Evolutionary conservation across 1,140 invertebrate genomes (phyloP).

Genomic region (Orius insidiosus): DNA sequence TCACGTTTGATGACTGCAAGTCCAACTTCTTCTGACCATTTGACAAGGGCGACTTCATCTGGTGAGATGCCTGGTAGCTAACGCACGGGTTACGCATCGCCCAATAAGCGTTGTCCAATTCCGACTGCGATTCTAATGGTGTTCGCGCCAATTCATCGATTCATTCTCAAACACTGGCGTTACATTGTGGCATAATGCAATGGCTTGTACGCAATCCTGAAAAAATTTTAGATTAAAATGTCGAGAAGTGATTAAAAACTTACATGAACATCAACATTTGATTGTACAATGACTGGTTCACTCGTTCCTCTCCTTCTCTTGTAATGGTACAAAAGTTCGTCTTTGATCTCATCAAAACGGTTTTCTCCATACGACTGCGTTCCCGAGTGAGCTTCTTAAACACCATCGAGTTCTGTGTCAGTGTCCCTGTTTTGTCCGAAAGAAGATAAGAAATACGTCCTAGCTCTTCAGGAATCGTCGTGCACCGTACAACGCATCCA

Average conservation of each 20-base stretch:
- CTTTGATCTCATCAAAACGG: slow-evolving; percentile 63
- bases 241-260: too few species aligned
- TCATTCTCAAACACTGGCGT: slow-evolving; percentile 80
- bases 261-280: too few species aligned
- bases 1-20: slow-evolving; percentile 51
- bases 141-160: slow-evolving; percentile 17
- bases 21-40: slow-evolving; percentile 52
- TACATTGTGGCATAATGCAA: slow-evolving; percentile 97
- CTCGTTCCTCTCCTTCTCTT: too few species aligned
- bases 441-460: slow-evolving; percentile 88
- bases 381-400: slow-evolving; percentile 88
- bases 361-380: slow-evolving; percentile 74
- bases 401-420: slow-evolving; percentile 98
- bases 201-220: slow-evolving; percentile 81
- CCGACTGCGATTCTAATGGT: slow-evolving; percentile 41
- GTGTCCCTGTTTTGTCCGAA: slow-evolving; percentile 95
- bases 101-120: slow-evolving; percentile 43
- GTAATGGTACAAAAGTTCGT: too few species aligned
- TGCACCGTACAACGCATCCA: slow-evolving; percentile 95
- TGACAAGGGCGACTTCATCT: slow-evolving; percentile 82
- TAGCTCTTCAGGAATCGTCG: slow-evolving; percentile 97
- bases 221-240: slow-evolving; percentile 28
- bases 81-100: slow-evolving; percentile 3
- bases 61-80: slow-evolving; percentile 77
- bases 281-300: too few species aligned